These are phyloP conservation scores for Desmodus rotundus DNA, from an alignment of 2,113 vertebrate species.

Conservation along the genomic window DNA sequence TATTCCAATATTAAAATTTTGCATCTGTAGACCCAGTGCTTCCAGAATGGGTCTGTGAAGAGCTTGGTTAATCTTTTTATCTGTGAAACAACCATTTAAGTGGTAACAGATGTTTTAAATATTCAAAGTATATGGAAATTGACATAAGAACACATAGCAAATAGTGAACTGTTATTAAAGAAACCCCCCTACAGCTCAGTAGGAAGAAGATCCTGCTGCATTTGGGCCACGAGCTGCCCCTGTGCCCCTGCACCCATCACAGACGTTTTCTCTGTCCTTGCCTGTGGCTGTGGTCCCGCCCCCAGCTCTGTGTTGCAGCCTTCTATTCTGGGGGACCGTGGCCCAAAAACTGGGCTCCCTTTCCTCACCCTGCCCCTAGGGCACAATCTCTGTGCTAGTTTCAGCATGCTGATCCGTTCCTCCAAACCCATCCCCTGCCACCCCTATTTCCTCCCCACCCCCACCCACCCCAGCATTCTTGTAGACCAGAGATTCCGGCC, in stretches of 20 bases:
- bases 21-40: neutral
- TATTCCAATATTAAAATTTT: neutral
- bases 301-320: neutral
- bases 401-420: neutral
- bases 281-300: neutral
- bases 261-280: neutral
- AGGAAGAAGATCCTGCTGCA: neutral
- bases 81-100: neutral
- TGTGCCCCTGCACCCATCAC: too few relatives aligned
- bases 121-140: neutral
- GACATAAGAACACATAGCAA: neutral
- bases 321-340: neutral
- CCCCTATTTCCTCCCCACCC: too few relatives aligned
- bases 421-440: too few relatives aligned
- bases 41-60: neutral
- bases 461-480: neutral
- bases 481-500: neutral
- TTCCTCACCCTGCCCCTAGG: neutral
- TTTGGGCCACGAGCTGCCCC: neutral
- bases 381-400: neutral
- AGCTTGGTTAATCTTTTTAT: neutral
- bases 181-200: neutral
- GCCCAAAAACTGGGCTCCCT: accelerated
- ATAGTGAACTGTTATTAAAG: neutral
- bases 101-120: neutral